Conservation (phyloP, 2,797 vertebrate genomes). For the Fundulus diaphanus region DNA sequence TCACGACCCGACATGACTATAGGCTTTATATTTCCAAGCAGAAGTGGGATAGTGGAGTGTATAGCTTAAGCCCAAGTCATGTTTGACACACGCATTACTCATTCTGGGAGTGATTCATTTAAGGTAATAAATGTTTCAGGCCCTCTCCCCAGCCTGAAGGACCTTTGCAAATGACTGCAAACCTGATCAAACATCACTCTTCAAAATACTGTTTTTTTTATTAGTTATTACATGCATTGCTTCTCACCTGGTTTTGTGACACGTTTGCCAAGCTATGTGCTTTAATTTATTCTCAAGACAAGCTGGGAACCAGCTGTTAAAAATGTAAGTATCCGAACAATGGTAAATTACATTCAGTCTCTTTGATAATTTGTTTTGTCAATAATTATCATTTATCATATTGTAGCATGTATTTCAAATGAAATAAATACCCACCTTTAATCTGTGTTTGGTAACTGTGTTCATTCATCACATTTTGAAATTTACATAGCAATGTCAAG, state of each 20-base stretch:
- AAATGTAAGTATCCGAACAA: neutral
- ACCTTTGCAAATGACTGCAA: neutral
- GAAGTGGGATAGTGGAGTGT: neutral
- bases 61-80: neutral
- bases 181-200: slow-evolving; percentile 3
- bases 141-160: neutral
- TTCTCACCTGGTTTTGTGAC: neutral
- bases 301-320: neutral
- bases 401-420: neutral
- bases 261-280: neutral
- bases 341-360: neutral
- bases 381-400: neutral
- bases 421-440: neutral
- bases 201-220: neutral
- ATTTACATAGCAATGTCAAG: neutral
- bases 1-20: too few species aligned
- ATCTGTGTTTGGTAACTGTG: neutral
- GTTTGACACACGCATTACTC: slow-evolving; percentile 3
- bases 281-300: neutral
- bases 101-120: neutral
- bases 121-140: neutral
- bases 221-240: neutral
- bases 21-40: neutral
- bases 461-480: neutral
- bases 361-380: neutral